phyloP scores from a whole-genome alignment of 2,888 invertebrate species.

The Seladonia tumulorum region DNA sequence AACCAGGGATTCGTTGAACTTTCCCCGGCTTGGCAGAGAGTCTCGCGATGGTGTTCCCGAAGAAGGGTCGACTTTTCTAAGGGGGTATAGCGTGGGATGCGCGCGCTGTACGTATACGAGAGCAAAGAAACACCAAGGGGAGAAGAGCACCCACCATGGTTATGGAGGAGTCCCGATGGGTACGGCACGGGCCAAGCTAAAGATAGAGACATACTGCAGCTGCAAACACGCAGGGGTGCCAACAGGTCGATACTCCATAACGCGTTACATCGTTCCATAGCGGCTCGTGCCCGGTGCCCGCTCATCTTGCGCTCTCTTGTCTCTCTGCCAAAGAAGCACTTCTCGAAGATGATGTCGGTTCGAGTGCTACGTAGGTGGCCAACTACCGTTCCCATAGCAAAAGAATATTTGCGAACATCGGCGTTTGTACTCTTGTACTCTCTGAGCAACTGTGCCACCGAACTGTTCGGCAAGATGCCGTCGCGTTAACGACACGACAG shows the following conservation, averaged over 20 bases:
- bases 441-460: constrained; percentile 14
- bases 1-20: neutral
- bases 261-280: constrained; percentile 66
- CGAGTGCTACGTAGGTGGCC: constrained; percentile 31
- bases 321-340: constrained; percentile 50
- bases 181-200: constrained; percentile 70
- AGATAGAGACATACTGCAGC: constrained; percentile 77
- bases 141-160: constrained; percentile 37
- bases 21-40: neutral
- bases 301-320: constrained; percentile 63
- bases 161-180: constrained; percentile 49
- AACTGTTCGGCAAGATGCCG: neutral
- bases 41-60: neutral
- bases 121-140: constrained; percentile 20
- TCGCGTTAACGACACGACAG: neutral
- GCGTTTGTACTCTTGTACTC: neutral
- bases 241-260: constrained; percentile 80
- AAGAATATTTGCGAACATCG: neutral
- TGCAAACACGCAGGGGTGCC: constrained; percentile 74
- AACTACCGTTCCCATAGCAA: neutral
- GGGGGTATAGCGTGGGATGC: constrained; percentile 6
- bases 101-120: neutral
- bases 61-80: constrained; percentile 10
- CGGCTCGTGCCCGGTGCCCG: constrained; percentile 44
- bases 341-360: constrained; percentile 43